Conservation (phyloP, 2,888 invertebrate species). For the Hypomecis punctinalis region DNA sequence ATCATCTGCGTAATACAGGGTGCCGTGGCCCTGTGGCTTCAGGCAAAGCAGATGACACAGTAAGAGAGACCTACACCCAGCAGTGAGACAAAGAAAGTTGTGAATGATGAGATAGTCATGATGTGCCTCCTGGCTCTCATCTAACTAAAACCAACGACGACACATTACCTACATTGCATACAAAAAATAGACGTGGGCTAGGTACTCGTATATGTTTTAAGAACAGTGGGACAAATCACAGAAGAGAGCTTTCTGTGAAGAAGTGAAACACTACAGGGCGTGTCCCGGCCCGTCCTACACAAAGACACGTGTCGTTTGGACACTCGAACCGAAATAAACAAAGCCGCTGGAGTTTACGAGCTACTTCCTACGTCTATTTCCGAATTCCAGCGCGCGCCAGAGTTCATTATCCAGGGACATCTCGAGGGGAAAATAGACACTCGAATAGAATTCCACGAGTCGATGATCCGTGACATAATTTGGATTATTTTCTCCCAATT, state of each 20-base stretch:
- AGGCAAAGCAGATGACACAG: too few species aligned
- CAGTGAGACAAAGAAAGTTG: too few species aligned
- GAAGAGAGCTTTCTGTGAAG: neutral
- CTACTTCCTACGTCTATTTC: slow-evolving; percentile 38
- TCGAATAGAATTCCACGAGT: neutral
- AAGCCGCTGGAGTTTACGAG: slow-evolving; percentile 32
- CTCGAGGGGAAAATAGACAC: slow-evolving; percentile 12
- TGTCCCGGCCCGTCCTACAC: slow-evolving; percentile 38
- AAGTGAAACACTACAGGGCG: neutral
- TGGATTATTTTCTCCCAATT: too few species aligned
- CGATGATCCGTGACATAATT: too few species aligned
- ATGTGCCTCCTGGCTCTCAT: too few species aligned
- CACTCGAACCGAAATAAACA: slow-evolving; percentile 39
- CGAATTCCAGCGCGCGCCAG: slow-evolving; percentile 36
- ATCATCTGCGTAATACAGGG: too few species aligned
- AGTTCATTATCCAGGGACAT: slow-evolving; percentile 32
- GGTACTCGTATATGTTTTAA: neutral
- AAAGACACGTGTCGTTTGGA: slow-evolving; percentile 27
- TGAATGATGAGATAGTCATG: too few species aligned
- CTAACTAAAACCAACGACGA: too few species aligned
- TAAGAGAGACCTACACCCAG: too few species aligned
- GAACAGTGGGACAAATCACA: neutral
- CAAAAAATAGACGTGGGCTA: too few species aligned
- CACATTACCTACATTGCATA: too few species aligned
- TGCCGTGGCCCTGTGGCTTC: too few species aligned